Evolutionary conservation across 2,797 vertebrate genomes (phyloP), one percentile per base, ranked within the genome.

Genomic region (Schizopygopsis malacanthus): DNA sequence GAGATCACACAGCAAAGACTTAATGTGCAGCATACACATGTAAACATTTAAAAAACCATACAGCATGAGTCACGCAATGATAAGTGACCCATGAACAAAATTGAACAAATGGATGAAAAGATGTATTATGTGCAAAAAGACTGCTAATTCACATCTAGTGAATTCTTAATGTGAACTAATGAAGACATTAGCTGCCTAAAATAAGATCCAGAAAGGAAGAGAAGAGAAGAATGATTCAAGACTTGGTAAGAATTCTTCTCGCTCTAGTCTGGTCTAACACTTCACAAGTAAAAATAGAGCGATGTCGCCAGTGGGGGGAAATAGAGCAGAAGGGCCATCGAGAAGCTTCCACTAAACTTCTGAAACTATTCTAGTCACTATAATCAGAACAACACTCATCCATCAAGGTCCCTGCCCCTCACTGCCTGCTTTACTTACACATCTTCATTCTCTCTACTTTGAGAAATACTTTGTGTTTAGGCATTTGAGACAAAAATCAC

Each of bases 151-250:
- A 33, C n/a, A 69, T 79, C 22, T 84, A 43, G 18, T 71, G 50
- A 59, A 81, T 73, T 67, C 54, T 47, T 72, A 80, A 79, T 80
- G 77, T 20, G 76, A 72, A 85, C 69, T 73, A 85, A 75, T 73
- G 70, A 75, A 85, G 54, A 75, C 45, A 81, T 85, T 2, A 63
- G 52, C 56, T 33, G 78, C 41, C 54, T 61, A 79, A 76, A 85
- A 52, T 85, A 72, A 79, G n/a, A 7, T 3, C 63, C 20, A 83
- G 54, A 85, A 3, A 63, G 33, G 50, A 41, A 63, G 18, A 67
- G 50, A 41, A 63, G 18, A 67, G n/a, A 33, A 43, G 28, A 61
- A 25, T 84, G 22, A 54, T 84, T 77, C 45, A 54, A 39, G n/a
- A 28, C 8, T 65, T 33, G 33, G 45, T 67, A 65, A 16, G 13